Conservation (phyloP, 2,888 invertebrate species). For the Trissoscelio sp. region DNA sequence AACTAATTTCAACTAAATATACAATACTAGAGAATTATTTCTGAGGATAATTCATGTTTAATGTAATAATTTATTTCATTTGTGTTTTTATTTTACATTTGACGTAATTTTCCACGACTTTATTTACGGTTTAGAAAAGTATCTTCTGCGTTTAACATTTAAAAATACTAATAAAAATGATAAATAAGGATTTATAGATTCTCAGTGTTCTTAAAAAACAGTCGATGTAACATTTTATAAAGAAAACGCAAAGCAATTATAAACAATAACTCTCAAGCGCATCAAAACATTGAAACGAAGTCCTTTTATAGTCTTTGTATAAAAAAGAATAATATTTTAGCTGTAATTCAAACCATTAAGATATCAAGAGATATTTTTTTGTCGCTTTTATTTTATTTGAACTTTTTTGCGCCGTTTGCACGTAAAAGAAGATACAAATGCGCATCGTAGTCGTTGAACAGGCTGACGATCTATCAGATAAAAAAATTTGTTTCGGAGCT, state of each 20-base stretch:
- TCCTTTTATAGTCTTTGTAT: conserved; percentile 6
- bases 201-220: neutral
- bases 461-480: conserved; percentile 14
- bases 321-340: conserved; percentile 4
- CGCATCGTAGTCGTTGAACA: conserved; percentile 4
- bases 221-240: neutral
- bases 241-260: neutral
- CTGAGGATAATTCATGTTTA: too few species aligned
- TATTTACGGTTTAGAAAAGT: too few species aligned
- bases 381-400: neutral
- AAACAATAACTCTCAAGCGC: neutral
- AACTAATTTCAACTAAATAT: neutral
- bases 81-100: too few species aligned
- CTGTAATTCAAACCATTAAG: conserved; percentile 22
- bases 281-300: neutral
- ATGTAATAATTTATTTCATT: too few species aligned
- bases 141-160: too few species aligned
- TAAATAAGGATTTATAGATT: too few species aligned
- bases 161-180: too few species aligned
- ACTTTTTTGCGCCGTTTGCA: conserved; percentile 12
- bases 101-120: too few species aligned
- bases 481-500: conserved; percentile 1
- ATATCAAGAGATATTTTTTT: conserved; percentile 9
- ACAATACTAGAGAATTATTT: neutral
- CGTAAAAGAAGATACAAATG: conserved; percentile 4